Conservation (phyloP, 1,140 invertebrate genomes). For the Orius laevigatus region DNA sequence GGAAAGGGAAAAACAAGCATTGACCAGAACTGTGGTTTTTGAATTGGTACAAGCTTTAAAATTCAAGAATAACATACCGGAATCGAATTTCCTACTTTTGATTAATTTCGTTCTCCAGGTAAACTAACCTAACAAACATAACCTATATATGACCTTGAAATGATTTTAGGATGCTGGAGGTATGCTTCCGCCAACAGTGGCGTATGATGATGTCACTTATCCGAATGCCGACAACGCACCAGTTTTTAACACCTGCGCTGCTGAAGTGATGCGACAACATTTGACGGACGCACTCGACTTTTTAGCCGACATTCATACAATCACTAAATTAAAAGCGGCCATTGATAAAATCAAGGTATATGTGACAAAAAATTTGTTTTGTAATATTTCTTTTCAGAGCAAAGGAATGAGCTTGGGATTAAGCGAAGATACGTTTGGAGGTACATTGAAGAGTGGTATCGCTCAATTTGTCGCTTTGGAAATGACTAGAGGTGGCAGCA, state of each 20-base stretch:
- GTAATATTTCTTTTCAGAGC: conserved; percentile 14
- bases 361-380: conserved; percentile 5
- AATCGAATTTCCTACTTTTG: conserved; percentile 83
- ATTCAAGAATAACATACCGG: conserved; percentile 84
- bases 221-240: conserved; percentile 32
- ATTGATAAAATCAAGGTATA: conserved; percentile 14
- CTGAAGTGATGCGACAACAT: conserved; percentile 84
- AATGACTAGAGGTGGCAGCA: conserved; percentile 72
- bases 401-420: conserved; percentile 61
- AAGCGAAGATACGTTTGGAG: conserved; percentile 90
- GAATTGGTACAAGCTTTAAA: conserved; percentile 90
- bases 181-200: conserved; percentile 43
- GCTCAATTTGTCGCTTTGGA: conserved; percentile 90
- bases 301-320: conserved; percentile 86
- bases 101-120: conserved; percentile 76
- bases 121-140: conserved; percentile 16
- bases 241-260: conserved; percentile 63
- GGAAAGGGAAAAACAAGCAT: conserved; percentile 83
- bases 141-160: background rate
- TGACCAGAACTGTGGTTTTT: conserved; percentile 78
- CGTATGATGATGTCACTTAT: conserved; percentile 31
- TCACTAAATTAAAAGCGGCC: conserved; percentile 87
- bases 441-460: conserved; percentile 84
- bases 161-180: conserved; percentile 57
- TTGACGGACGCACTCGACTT: conserved; percentile 91